A percentile compares a stretch with the other conserved stretches of the same genome.
phyloP scores from a whole-genome alignment of 2,797 vertebrate species.

The Falco berigora region DNA sequence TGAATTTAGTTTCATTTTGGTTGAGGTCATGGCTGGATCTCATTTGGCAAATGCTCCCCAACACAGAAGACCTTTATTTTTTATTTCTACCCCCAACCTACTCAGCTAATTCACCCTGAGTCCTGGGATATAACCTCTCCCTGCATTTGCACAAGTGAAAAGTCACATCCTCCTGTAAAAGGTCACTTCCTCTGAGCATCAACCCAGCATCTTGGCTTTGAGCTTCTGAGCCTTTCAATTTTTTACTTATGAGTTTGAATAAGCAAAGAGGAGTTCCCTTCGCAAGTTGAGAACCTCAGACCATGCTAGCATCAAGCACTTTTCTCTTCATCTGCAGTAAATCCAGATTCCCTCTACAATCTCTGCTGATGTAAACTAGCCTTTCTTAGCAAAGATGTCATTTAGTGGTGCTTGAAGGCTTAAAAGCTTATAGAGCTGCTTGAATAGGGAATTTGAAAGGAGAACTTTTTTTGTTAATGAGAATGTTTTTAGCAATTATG shows the following conservation, averaged over 20 bases:
- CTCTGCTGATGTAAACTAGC: background rate
- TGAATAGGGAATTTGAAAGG: slow-evolving; percentile 19
- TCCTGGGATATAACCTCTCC: background rate
- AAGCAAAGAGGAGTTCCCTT: background rate
- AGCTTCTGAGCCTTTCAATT: background rate
- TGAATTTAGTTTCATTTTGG: background rate
- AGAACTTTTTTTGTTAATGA: slow-evolving; percentile 36
- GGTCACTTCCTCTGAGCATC: background rate
- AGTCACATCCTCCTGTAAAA: background rate
- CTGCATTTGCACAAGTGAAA: background rate
- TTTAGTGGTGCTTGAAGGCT: slow-evolving; percentile 33
- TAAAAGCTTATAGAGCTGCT: slow-evolving; percentile 28
- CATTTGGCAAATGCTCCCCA: background rate
- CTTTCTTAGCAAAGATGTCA: slow-evolving; percentile 15
- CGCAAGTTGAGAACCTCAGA: background rate
- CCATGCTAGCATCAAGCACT: background rate
- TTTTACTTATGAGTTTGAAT: background rate
- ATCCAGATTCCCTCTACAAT: background rate
- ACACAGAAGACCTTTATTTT: background rate
- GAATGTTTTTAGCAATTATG: slow-evolving; percentile 2
- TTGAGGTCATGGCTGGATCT: background rate
- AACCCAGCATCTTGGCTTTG: background rate
- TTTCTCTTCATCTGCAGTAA: background rate
- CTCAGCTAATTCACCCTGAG: background rate
- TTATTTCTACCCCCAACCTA: background rate